Conservation (phyloP, 1,140 invertebrate species). For the Neoseiulus cucumeris region DNA sequence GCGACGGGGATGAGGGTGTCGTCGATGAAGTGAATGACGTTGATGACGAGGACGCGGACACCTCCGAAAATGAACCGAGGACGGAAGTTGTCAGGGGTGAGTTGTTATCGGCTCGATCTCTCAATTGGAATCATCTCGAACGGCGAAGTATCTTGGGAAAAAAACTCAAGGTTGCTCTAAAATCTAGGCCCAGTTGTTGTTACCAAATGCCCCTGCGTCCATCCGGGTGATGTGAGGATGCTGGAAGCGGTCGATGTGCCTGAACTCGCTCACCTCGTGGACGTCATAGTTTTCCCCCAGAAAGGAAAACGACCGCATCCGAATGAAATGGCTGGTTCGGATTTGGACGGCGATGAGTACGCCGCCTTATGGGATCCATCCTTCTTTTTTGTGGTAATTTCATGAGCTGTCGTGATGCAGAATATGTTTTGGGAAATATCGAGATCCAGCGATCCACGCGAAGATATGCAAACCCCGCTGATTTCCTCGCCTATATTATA, state of each 20-base stretch:
- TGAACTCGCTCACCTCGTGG: conserved; percentile 11
- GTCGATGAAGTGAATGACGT: not conserved
- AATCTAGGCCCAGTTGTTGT: conserved; percentile 13
- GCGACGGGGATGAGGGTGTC: not conserved
- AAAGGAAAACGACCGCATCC: conserved; percentile 14
- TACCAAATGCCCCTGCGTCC: conserved; percentile 13
- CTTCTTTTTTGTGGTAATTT: not conserved
- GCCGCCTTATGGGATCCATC: conserved; percentile 16
- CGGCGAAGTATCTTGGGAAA: too few species aligned
- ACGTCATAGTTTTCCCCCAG: conserved; percentile 13
- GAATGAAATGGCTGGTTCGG: conserved; percentile 15
- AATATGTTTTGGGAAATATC: not conserved
- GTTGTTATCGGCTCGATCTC: too few species aligned
- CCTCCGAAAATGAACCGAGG: not conserved
- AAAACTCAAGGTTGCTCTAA: too few species aligned
- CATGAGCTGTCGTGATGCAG: too few species aligned
- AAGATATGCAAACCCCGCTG: conserved; percentile 13
- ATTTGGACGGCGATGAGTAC: conserved; percentile 21
- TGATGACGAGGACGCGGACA: not conserved
- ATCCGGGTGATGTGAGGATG: conserved; percentile 13
- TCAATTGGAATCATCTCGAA: too few species aligned
- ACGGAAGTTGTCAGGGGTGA: not conserved
- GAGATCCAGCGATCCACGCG: not conserved
- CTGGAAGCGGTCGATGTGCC: conserved; percentile 11
- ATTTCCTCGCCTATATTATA: not conserved